A percentile compares a stretch with the other conserved stretches of the same genome.
These are phyloP conservation scores for Lampris incognitus DNA, from an alignment of 2,113 vertebrate species.

Conservation along the genomic window DNA sequence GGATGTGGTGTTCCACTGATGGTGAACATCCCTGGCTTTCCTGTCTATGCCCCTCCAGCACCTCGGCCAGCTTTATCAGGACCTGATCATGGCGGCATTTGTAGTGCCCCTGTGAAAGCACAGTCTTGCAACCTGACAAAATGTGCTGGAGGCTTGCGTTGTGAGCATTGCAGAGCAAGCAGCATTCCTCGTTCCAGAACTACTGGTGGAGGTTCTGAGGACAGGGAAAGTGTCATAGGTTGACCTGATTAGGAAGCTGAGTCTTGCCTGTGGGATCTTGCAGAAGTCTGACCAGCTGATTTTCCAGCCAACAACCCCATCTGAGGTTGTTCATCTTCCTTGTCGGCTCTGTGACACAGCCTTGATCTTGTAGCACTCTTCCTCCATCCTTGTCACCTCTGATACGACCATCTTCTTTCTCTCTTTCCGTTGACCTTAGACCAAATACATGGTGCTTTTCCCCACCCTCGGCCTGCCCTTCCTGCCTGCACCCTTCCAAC, in stretches of 20 bases:
- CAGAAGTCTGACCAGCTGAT: conserved; percentile 12
- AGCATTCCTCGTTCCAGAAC: background rate
- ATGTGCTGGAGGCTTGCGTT: background rate
- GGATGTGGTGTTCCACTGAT: background rate
- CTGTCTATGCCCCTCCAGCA: background rate
- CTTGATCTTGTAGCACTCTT: too few relatives aligned
- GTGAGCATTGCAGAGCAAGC: too few relatives aligned
- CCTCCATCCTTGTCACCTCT: too few relatives aligned
- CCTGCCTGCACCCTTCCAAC: background rate
- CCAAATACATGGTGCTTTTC: too few relatives aligned
- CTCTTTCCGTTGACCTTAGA: too few relatives aligned
- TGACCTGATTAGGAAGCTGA: background rate
- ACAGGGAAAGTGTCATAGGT: background rate
- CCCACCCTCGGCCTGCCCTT: background rate
- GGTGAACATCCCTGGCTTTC: background rate
- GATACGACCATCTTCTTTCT: background rate
- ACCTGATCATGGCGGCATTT: background rate
- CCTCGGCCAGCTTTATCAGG: background rate
- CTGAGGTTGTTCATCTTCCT: conserved; percentile 26
- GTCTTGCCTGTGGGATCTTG: background rate
- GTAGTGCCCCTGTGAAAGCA: background rate
- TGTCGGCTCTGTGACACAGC: conserved; percentile 8
- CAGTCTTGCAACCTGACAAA: too few relatives aligned
- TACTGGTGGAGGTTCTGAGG: background rate
- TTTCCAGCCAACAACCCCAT: conserved; percentile 4